Evolutionary conservation across 2,113 vertebrate species (phyloP).

Genomic region (Ahaetulla prasina): DNA sequence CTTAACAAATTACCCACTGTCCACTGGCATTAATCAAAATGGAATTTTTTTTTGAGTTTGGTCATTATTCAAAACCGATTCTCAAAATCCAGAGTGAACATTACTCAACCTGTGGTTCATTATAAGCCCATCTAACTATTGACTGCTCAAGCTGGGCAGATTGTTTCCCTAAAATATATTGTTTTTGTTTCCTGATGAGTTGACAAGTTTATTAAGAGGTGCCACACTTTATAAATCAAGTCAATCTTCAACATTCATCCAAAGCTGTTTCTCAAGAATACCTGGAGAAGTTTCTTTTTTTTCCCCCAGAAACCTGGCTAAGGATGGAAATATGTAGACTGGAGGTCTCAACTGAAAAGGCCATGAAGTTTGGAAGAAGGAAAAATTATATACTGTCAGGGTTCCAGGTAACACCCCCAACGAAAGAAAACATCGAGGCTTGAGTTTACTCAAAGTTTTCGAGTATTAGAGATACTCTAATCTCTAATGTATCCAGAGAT

Average conservation of each 20-base stretch:
- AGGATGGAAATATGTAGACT: background rate
- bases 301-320: background rate
- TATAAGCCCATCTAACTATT: constrained; percentile 13
- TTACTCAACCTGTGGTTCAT: background rate
- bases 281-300: background rate
- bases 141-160: background rate
- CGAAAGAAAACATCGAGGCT: no score
- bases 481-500: no score
- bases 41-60: background rate
- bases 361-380: no score
- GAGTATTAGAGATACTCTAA: no score
- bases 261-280: background rate
- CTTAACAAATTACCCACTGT: constrained; percentile 8
- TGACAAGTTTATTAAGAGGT: constrained; percentile 14
- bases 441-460: no score
- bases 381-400: no score
- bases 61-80: constrained; percentile 9
- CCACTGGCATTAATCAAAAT: constrained; percentile 6
- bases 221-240: background rate
- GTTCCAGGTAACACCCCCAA: no score
- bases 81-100: background rate
- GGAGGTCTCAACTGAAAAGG: background rate
- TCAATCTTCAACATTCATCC: background rate
- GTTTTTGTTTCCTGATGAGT: constrained; percentile 1
- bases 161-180: background rate